phyloP scores from a whole-genome alignment of 2,888 invertebrate species.

The Parnassius apollo region DNA sequence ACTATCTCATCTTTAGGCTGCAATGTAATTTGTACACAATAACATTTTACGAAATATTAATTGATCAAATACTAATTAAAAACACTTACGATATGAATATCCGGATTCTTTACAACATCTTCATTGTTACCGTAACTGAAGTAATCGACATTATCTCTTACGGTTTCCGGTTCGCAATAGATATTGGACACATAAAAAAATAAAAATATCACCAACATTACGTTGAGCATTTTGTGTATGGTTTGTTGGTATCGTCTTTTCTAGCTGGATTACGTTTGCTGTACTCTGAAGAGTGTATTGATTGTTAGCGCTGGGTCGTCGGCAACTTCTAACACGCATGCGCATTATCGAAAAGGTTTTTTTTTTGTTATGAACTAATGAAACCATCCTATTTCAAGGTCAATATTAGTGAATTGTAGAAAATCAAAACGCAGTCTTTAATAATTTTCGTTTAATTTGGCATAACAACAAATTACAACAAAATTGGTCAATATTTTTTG shows the following conservation, averaged over 20 bases:
- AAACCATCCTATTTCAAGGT: conserved; percentile 51
- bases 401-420: conserved; percentile 35
- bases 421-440: conserved; percentile 16
- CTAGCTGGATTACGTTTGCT: conserved; percentile 43
- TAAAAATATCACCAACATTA: conserved; percentile 58
- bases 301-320: conserved; percentile 47
- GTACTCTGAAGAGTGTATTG: conserved; percentile 55
- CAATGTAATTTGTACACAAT: conserved; percentile 31
- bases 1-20: conserved; percentile 76
- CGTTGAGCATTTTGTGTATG: conserved; percentile 36
- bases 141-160: conserved; percentile 71
- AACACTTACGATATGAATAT: conserved; percentile 63
- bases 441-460: conserved; percentile 54
- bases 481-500: conserved; percentile 46
- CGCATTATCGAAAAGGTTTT: conserved; percentile 48
- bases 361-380: conserved; percentile 32
- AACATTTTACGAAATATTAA: too few relatives aligned
- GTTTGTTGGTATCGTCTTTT: conserved; percentile 39
- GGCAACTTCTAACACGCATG: conserved; percentile 54
- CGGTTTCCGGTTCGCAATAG: conserved; percentile 70
- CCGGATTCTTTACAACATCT: conserved; percentile 64
- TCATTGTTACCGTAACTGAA: conserved; percentile 70
- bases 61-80: conserved; percentile 3
- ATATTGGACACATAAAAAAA: conserved; percentile 47
- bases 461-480: conserved; percentile 51